Percentiles rank a stretch among this genome's conserved stretches.
Conservation (phyloP, 2,113 vertebrate species). For the Pipa parva region DNA sequence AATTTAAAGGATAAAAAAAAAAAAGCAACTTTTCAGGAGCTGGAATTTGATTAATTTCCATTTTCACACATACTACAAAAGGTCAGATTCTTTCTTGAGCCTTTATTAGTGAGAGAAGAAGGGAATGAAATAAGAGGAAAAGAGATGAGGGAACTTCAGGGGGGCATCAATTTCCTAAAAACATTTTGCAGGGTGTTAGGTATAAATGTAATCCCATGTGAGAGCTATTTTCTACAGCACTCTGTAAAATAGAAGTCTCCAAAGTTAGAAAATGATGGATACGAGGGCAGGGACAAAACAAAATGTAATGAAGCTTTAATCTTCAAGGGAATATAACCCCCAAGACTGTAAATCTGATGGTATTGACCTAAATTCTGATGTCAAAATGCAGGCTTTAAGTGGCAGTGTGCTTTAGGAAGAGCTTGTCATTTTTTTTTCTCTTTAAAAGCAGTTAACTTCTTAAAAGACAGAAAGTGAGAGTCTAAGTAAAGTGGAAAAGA, state of each 20-base stretch:
- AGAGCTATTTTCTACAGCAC: slow-evolving; percentile 58
- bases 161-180: slow-evolving; percentile 52
- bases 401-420: slow-evolving; percentile 47
- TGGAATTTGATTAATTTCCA: slow-evolving; percentile 44
- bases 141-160: slow-evolving; percentile 18
- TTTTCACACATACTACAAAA: slow-evolving; percentile 40
- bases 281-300: slow-evolving; percentile 61
- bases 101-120: slow-evolving; percentile 43
- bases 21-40: slow-evolving; percentile 4
- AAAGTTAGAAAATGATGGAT: slow-evolving; percentile 60
- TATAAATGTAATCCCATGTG: slow-evolving; percentile 54
- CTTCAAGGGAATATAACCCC: slow-evolving; percentile 65
- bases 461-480: slow-evolving; percentile 48
- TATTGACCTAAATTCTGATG: slow-evolving; percentile 57
- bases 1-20: slow-evolving; percentile 1
- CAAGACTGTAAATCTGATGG: slow-evolving; percentile 59
- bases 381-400: slow-evolving; percentile 59
- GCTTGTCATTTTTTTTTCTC: slow-evolving; percentile 12
- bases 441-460: slow-evolving; percentile 45
- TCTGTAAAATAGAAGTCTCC: slow-evolving; percentile 55
- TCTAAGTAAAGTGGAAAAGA: slow-evolving; percentile 45
- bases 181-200: slow-evolving; percentile 55
- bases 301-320: slow-evolving; percentile 71
- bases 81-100: slow-evolving; percentile 43
- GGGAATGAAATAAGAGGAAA: slow-evolving; percentile 40